phyloP scores from a whole-genome alignment of 2,888 invertebrate genomes.

The Lasioglossum figueresi region DNA sequence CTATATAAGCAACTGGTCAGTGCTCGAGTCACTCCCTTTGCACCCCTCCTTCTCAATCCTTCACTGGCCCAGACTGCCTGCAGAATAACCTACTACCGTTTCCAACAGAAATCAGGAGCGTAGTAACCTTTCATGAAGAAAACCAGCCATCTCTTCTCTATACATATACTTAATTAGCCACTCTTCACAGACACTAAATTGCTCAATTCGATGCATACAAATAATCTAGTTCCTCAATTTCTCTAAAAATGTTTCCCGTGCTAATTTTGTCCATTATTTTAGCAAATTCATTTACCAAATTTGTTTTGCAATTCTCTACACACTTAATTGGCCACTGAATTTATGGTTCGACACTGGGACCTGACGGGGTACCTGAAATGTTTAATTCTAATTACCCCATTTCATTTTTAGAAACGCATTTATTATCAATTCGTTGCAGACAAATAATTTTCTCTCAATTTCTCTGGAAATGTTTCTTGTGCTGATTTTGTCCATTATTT shows the following conservation, averaged over 20 bases:
- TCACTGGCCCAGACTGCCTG: conserved; percentile 44
- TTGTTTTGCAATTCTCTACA: no score
- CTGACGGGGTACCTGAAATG: not conserved
- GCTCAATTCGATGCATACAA: not conserved
- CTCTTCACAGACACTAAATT: no score
- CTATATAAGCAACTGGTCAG: conserved; percentile 79
- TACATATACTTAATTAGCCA: not conserved
- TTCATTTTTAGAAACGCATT: not conserved
- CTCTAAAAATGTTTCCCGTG: not conserved
- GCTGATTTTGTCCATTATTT: no score
- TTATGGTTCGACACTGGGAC: not conserved
- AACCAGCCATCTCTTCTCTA: not conserved
- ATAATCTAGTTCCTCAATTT: not conserved
- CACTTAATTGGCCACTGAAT: not conserved
- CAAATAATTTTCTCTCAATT: not conserved
- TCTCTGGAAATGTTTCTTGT: not conserved
- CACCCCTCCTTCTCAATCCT: conserved; percentile 58
- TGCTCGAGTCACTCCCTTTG: conserved; percentile 71
- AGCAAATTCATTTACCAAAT: no score
- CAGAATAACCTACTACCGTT: conserved; percentile 44
- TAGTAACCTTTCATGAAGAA: conserved; percentile 36
- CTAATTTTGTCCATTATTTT: no score
- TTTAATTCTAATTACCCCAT: accelerated
- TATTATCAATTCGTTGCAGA: not conserved
- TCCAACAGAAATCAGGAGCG: conserved; percentile 45